Evolutionary conservation across 2,888 invertebrate species (phyloP).

Genomic region (Lycia hirtaria): DNA sequence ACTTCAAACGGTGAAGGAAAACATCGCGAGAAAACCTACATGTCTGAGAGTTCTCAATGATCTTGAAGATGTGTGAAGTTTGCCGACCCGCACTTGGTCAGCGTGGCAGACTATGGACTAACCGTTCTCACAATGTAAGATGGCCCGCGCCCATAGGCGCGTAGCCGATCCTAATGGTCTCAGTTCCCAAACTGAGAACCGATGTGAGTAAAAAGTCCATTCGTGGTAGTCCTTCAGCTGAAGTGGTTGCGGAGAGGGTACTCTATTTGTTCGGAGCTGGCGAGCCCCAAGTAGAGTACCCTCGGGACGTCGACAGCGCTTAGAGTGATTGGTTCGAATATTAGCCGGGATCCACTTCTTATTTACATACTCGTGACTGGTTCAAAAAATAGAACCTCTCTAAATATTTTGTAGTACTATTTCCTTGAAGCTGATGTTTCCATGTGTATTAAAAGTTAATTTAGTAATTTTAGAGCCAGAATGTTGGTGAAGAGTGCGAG

Average conservation of each 20-base stretch:
- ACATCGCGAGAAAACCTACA: too few relatives aligned
- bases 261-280: slow-evolving; percentile 56
- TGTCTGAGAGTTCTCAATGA: too few relatives aligned
- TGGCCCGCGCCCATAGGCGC: neutral
- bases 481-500: too few relatives aligned
- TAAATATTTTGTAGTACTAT: too few relatives aligned
- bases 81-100: too few relatives aligned
- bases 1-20: too few relatives aligned
- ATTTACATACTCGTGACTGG: too few relatives aligned
- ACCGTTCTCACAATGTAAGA: neutral
- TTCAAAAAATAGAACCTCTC: too few relatives aligned
- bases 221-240: slow-evolving; percentile 48
- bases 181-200: slow-evolving; percentile 26
- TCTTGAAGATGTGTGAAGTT: too few relatives aligned
- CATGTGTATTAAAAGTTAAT: neutral
- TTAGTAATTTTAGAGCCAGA: too few relatives aligned
- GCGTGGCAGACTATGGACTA: too few relatives aligned
- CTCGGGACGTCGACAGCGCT: slow-evolving; percentile 12
- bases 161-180: neutral
- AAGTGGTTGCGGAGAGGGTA: slow-evolving; percentile 48
- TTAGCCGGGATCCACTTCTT: slow-evolving; percentile 12
- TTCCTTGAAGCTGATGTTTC: too few relatives aligned
- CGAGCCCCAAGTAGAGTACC: slow-evolving; percentile 29
- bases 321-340: slow-evolving; percentile 5
- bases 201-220: slow-evolving; percentile 45